phyloP scores from a whole-genome alignment of 2,888 invertebrate genomes.

The Teleogryllus oceanicus region DNA sequence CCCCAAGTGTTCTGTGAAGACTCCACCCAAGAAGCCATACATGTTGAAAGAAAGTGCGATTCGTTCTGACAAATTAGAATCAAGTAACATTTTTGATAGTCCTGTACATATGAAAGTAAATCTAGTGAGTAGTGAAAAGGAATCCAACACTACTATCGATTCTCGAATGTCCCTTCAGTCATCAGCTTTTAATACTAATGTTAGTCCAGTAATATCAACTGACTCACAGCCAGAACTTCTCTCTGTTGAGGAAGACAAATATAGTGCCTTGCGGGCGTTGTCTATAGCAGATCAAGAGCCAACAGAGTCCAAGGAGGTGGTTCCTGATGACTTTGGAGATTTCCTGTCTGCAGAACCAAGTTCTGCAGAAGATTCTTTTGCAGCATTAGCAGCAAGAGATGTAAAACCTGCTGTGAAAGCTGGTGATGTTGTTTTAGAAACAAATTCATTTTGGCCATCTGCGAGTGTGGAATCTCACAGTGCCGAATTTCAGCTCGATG shows the following conservation, averaged over 20 bases:
- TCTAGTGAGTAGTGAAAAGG: background rate
- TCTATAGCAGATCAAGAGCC: constrained; percentile 33
- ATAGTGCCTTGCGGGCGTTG: constrained; percentile 50
- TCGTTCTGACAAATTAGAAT: constrained; percentile 36
- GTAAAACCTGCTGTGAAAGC: background rate
- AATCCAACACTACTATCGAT: background rate
- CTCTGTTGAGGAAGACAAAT: constrained; percentile 47
- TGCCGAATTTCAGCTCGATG: constrained; percentile 31
- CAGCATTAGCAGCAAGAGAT: constrained; percentile 35
- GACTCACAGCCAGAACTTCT: constrained; percentile 44
- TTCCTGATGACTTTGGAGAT: constrained; percentile 51
- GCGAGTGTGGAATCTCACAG: background rate
- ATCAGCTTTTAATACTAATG: background rate
- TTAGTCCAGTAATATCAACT: background rate
- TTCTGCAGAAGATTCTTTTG: constrained; percentile 36
- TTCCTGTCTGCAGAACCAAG: constrained; percentile 47
- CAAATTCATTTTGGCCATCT: background rate
- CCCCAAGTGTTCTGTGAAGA: background rate
- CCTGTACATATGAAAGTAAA: background rate
- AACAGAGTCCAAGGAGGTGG: constrained; percentile 36
- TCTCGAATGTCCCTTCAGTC: background rate
- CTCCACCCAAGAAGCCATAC: constrained; percentile 42
- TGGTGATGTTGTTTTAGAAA: background rate
- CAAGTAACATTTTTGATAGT: background rate
- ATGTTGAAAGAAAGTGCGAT: constrained; percentile 47